These are phyloP conservation scores for Vipera ursinii DNA, from an alignment of 2,797 vertebrate species.

Conservation along the genomic window DNA sequence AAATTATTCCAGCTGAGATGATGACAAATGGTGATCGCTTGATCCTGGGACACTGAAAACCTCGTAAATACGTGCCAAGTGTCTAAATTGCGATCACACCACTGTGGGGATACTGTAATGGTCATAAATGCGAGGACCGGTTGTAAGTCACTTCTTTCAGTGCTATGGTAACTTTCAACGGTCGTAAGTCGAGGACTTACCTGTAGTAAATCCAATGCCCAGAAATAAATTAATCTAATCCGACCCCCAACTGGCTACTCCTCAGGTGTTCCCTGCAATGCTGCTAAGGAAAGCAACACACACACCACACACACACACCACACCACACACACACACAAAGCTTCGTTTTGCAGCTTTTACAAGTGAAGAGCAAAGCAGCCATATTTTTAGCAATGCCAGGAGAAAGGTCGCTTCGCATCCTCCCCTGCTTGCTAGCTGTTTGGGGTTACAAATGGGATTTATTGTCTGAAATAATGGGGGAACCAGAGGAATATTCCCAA, in stretches of 20 bases:
- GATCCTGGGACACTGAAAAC: too few species aligned
- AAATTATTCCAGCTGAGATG: too few species aligned
- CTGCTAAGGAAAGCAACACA: background rate
- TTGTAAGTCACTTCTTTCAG: too few species aligned
- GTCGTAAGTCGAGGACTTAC: background rate
- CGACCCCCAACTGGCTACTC: background rate
- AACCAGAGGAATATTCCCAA: fast-evolving
- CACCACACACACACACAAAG: too few species aligned
- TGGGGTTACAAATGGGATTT: fast-evolving
- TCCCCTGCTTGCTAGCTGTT: fast-evolving
- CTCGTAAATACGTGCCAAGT: too few species aligned
- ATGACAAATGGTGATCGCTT: too few species aligned
- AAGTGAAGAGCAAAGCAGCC: background rate
- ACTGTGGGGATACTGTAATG: too few species aligned
- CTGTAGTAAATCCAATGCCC: background rate
- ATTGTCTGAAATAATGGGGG: fast-evolving
- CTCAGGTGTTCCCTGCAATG: background rate
- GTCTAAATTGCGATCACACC: too few species aligned
- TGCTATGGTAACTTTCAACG: background rate
- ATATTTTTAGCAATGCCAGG: background rate
- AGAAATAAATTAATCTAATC: background rate
- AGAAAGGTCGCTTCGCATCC: background rate
- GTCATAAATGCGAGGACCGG: too few species aligned
- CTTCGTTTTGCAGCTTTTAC: background rate
- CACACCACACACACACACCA: too few species aligned